These are phyloP conservation scores for Nesidiocoris tenuis DNA, from an alignment of 2,888 invertebrate species.

Conservation along the genomic window DNA sequence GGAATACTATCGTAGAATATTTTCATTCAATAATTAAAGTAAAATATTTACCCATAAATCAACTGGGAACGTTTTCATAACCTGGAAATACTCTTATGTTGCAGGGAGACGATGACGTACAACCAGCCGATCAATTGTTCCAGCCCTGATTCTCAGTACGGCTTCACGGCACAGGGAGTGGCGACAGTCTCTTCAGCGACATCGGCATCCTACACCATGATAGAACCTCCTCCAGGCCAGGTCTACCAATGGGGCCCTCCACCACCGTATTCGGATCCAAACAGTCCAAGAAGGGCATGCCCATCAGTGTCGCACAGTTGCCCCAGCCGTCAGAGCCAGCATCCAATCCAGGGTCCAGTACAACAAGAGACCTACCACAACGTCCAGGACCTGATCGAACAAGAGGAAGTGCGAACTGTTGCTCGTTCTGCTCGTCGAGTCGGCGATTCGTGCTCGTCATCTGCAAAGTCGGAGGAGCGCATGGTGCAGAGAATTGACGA, in stretches of 20 bases:
- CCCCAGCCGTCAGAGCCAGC: constrained; percentile 29
- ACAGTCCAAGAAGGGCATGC: constrained; percentile 51
- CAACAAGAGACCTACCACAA: constrained; percentile 43
- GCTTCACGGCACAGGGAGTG: constrained; percentile 56
- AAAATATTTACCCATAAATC: no score
- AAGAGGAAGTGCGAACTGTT: constrained; percentile 26
- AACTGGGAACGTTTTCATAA: no score
- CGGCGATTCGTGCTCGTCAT: constrained; percentile 41
- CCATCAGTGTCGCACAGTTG: constrained; percentile 31
- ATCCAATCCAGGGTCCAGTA: neutral
- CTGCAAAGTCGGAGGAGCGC: constrained; percentile 38
- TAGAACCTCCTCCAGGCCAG: constrained; percentile 53
- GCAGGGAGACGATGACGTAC: constrained; percentile 56
- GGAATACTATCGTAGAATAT: no score
- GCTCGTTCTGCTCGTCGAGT: constrained; percentile 18
- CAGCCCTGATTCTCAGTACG: constrained; percentile 80
- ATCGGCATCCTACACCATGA: constrained; percentile 49
- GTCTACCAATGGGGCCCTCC: constrained; percentile 77
- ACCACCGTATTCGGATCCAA: constrained; percentile 66
- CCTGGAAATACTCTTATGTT: constrained; percentile 19
- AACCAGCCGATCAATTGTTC: constrained; percentile 59
- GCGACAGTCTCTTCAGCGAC: constrained; percentile 49
- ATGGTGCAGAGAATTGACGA: constrained; percentile 30
- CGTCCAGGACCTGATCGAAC: constrained; percentile 21
- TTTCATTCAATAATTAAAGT: no score